These are phyloP conservation scores for Phyllopteryx taeniolatus DNA, from an alignment of 2,113 vertebrate genomes.

Conservation along the genomic window DNA sequence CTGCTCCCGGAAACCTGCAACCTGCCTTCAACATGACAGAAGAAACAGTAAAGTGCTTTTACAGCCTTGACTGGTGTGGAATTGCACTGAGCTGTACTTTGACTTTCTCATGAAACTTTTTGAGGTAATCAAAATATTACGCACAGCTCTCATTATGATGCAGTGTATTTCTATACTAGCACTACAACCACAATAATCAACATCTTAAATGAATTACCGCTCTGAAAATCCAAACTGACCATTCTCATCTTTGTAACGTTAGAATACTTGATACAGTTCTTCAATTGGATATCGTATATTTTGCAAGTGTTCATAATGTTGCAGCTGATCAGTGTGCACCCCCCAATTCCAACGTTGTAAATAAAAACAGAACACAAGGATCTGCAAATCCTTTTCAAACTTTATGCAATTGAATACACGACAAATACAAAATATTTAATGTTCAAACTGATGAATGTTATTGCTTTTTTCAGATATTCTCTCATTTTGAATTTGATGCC, in stretches of 20 bases:
- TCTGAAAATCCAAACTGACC: background rate
- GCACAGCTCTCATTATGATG: background rate
- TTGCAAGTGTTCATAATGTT: background rate
- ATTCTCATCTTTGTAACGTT: background rate
- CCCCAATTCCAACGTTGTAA: no score
- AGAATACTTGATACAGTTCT: background rate
- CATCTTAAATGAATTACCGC: background rate
- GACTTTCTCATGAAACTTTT: background rate
- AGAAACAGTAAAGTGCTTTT: background rate
- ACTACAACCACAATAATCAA: background rate
- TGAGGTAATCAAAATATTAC: background rate
- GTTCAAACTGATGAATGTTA: no score
- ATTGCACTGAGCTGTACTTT: background rate
- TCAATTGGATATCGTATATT: background rate
- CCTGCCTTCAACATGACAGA: slow-evolving; percentile 48
- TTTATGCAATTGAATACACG: no score
- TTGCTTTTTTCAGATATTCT: no score
- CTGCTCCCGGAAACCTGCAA: slow-evolving; percentile 55
- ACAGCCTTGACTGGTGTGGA: background rate
- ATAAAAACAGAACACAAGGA: no score
- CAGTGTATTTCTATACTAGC: no score
- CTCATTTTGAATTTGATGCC: no score
- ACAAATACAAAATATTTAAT: no score
- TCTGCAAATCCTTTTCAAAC: no score
- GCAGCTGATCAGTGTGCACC: no score